These are phyloP conservation scores for Ancistrus triradiatus DNA, from an alignment of 2,113 vertebrate species.

Conservation along the genomic window DNA sequence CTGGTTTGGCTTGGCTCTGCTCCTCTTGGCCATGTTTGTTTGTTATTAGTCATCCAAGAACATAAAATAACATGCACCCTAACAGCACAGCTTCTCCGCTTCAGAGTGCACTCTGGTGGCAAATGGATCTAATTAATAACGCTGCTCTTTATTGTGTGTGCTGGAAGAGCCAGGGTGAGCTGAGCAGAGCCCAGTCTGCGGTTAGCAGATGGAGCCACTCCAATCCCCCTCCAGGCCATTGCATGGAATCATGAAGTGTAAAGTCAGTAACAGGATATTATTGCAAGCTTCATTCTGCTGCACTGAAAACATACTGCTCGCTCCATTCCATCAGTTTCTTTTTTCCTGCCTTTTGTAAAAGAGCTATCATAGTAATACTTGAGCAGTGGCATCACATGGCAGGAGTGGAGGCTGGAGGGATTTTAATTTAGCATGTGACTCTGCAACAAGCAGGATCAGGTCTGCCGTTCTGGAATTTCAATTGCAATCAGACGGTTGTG, in stretches of 20 bases:
- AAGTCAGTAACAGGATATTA: conserved; percentile 68
- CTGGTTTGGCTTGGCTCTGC: conserved; percentile 45
- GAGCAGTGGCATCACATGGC: conserved; percentile 27
- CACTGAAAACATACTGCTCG: conserved; percentile 56
- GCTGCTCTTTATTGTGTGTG: conserved; percentile 50
- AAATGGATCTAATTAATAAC: conserved; percentile 66
- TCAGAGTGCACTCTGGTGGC: conserved; percentile 52
- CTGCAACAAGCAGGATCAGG: conserved; percentile 30
- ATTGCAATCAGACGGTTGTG: conserved; percentile 51
- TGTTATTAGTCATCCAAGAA: conserved; percentile 57
- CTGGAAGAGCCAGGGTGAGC: conserved; percentile 47
- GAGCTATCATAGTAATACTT: conserved; percentile 39
- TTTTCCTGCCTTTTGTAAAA: conserved; percentile 44
- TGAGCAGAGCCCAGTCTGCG: conserved; percentile 22
- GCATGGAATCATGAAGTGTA: conserved; percentile 64
- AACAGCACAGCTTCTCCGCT: conserved; percentile 36
- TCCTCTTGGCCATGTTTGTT: conserved; percentile 53
- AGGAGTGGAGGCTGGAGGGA: background rate
- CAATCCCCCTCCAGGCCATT: conserved; percentile 50
- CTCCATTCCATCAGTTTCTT: conserved; percentile 32
- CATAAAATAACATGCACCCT: conserved; percentile 47
- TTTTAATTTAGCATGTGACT: conserved; percentile 35
- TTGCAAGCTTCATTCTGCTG: conserved; percentile 60
- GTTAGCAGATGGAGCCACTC: conserved; percentile 55
- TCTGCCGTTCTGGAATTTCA: conserved; percentile 49